Evolutionary conservation across 2,888 invertebrate species (phyloP), one percentile per base, ranked within the genome.

Genomic region (Machimus atricapillus): DNA sequence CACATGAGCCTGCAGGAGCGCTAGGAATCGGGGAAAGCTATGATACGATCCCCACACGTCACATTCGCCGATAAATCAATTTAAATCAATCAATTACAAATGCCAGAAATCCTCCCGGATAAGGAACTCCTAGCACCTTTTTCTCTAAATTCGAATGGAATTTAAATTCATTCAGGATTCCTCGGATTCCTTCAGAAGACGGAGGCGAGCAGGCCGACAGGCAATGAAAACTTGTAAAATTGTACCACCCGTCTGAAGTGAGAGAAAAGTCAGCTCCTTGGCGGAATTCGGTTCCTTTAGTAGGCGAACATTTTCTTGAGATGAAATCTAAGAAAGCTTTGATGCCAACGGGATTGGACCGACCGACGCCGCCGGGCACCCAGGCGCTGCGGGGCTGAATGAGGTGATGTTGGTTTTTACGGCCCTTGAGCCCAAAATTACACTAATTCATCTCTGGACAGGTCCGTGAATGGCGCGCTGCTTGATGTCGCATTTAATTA

Each of bases 61-160:
- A 23, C 27, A 79, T 16, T 23, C 46, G 52, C 16, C 82, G 66
- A 82, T 58, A 82, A 82, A 82, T 82, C 82, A 82, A 82, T 82
- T 82, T 82, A 34, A 82, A 82, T 82, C 82, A 82, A 82, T 82
- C 82, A 82, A 82, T 82, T 82, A 82, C 82, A 58, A 82, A 82
- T 82, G 82, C 82, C 66, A 82, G 37, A 82, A 66, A 27, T 56
- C 40, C 19, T 40, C 66, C 16, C 31, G 56, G 37, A 37, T 34
- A n/a, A 27, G 34, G 34, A n/a, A 82, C 37, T 82, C 58, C 2
- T 37, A 31, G 66, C 56, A 56, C 58, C 52, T 56, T 66, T 46
- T 82, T 82, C 40, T 37, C 19, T 31, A 19, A 37, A 82, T 82
- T 66, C n/a, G 19, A 58, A 58, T 66, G 58, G 82, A 58, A 82